Percentiles rank a stretch among this genome's conserved stretches.
Conservation (phyloP, 2,888 invertebrate species). For the Tenthredo notha region DNA sequence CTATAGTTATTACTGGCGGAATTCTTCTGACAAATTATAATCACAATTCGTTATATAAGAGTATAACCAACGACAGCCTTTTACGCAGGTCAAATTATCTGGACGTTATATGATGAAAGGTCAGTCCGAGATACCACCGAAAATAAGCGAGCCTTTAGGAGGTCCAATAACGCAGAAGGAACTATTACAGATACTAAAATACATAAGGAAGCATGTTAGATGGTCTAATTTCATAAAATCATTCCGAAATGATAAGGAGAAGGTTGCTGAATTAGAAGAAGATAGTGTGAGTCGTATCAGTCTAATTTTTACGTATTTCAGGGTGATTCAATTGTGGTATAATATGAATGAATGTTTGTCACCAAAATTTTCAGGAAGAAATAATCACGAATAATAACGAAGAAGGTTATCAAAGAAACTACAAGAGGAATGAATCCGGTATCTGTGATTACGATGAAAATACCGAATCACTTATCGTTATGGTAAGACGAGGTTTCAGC, state of each 20-base stretch:
- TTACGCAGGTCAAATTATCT: conserved; percentile 55
- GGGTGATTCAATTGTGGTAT: background rate
- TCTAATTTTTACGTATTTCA: background rate
- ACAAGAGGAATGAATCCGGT: conserved; percentile 55
- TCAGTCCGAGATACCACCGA: conserved; percentile 58
- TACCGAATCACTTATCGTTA: conserved; percentile 31
- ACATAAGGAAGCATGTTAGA: conserved; percentile 59
- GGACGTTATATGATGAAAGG: conserved; percentile 59
- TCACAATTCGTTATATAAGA: background rate
- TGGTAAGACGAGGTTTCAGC: conserved; percentile 10
- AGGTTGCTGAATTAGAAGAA: conserved; percentile 49
- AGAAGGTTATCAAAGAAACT: conserved; percentile 57
- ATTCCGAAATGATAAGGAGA: conserved; percentile 55
- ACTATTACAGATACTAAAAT: conserved; percentile 56
- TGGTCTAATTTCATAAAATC: conserved; percentile 59
- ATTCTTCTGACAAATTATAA: background rate
- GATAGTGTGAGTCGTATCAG: conserved; percentile 37
- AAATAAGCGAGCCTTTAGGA: conserved; percentile 58
- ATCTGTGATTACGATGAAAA: background rate
- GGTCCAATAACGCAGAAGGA: conserved; percentile 56
- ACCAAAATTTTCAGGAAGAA: conserved; percentile 54
- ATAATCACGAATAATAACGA: conserved; percentile 10
- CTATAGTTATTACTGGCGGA: background rate
- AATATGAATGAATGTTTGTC: background rate
- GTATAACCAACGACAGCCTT: background rate